Conservation (phyloP, 2,888 invertebrate genomes). For the Polymixis lichenea region DNA sequence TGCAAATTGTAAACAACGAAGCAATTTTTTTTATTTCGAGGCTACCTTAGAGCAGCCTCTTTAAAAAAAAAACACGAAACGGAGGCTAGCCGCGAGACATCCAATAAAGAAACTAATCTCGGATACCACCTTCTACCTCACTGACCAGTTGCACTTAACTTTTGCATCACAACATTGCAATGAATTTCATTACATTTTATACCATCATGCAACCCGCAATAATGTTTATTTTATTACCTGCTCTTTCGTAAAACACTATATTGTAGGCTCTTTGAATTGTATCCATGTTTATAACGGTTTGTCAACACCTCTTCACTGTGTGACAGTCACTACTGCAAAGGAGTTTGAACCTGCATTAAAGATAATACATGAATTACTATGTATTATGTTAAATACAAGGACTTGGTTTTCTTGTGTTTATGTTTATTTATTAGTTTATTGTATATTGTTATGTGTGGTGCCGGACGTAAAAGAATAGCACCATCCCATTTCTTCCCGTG, state of each 20-base stretch:
- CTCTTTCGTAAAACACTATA: constrained; percentile 82
- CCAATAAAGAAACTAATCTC: constrained; percentile 1
- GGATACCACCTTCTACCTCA: not conserved
- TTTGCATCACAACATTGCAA: constrained; percentile 29
- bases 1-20: not conserved
- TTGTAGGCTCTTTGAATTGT: constrained; percentile 76
- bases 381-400: constrained; percentile 17
- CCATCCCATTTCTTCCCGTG: no score
- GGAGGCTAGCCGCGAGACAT: not conserved
- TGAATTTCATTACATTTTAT: constrained; percentile 11
- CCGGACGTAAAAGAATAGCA: no score
- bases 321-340: constrained; percentile 19
- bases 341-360: constrained; percentile 39
- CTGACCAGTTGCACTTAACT: constrained; percentile 31
- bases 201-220: constrained; percentile 21
- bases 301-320: constrained; percentile 44
- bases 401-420: constrained; percentile 23
- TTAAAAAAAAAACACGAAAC: not conserved
- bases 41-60: not conserved
- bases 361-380: constrained; percentile 37
- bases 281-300: constrained; percentile 75
- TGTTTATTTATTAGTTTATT: constrained; percentile 4
- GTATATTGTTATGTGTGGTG: no score
- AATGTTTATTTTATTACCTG: constrained; percentile 77
- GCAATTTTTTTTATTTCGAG: no score